Evolutionary conservation across 2,113 vertebrate genomes (phyloP).

Genomic region (Tenebrosternarchus preto): DNA sequence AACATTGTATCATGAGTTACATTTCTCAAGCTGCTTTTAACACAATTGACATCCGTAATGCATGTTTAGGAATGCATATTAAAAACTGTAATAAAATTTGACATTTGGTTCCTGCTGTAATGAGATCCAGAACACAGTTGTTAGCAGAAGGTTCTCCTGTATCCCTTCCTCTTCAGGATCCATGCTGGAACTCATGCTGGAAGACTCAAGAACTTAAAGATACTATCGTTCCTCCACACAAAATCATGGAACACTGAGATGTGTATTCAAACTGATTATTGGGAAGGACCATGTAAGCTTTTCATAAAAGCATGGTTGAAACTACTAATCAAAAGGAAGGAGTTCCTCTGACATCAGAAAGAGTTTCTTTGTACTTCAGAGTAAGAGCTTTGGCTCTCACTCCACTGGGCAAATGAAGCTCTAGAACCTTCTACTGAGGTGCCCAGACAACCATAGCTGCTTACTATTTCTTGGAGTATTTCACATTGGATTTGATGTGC

Average conservation of each 20-base stretch:
- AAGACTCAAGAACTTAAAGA: slow-evolving; percentile 18
- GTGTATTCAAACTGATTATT: slow-evolving; percentile 5
- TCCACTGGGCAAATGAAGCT: background rate
- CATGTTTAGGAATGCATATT: background rate
- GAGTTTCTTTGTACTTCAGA: slow-evolving; percentile 10
- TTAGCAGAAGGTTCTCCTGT: background rate
- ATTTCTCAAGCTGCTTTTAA: background rate
- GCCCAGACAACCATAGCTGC: background rate
- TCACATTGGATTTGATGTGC: slow-evolving; percentile 24
- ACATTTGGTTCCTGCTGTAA: slow-evolving; percentile 20
- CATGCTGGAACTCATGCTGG: background rate
- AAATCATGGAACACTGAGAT: slow-evolving; percentile 31
- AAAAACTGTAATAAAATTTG: background rate
- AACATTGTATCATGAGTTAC: background rate
- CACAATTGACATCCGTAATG: background rate
- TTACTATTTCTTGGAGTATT: slow-evolving; percentile 17
- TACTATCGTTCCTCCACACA: slow-evolving; percentile 16
- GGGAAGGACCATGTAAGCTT: slow-evolving; percentile 20
- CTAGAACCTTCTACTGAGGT: slow-evolving; percentile 8
- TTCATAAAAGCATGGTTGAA: slow-evolving; percentile 25
- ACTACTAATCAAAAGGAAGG: slow-evolving; percentile 7
- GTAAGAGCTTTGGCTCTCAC: background rate
- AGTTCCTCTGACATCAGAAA: background rate
- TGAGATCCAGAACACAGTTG: slow-evolving; percentile 36
- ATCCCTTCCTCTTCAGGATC: background rate